A percentile compares a stretch with the other conserved stretches of the same genome.
Conservation (phyloP, 1,140 invertebrate species). For the Sarcophaga peregrina region DNA sequence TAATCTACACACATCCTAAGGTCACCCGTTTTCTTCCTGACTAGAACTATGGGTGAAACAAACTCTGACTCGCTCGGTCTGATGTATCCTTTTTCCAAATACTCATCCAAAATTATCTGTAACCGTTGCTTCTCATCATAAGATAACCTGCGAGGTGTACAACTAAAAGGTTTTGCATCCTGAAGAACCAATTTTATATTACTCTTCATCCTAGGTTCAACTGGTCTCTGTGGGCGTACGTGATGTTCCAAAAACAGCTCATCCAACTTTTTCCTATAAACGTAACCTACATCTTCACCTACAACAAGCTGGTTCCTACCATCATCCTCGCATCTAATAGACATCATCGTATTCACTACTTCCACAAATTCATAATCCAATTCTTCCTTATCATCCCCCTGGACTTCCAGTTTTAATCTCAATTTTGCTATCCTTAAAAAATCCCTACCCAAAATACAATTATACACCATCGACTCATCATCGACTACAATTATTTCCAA, state of each 20-base stretch:
- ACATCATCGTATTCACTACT: not conserved
- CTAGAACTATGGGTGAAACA: conserved; percentile 56
- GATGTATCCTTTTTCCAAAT: conserved; percentile 50
- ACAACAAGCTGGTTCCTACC: not conserved
- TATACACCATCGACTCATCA: conserved; percentile 44
- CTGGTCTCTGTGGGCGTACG: not conserved
- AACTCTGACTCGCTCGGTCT: conserved; percentile 54
- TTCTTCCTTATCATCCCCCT: too few species aligned
- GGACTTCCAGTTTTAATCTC: not conserved
- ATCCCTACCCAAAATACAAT: conserved; percentile 47
- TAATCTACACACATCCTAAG: conserved; percentile 53
- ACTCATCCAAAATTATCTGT: conserved; percentile 51
- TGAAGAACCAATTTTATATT: conserved; percentile 46
- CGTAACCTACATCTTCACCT: not conserved
- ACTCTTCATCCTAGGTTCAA: conserved; percentile 32
- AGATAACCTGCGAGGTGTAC: conserved; percentile 48
- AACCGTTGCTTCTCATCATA: conserved; percentile 50
- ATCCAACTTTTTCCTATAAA: not conserved
- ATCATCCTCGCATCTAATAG: not conserved
- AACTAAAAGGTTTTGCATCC: conserved; percentile 48
- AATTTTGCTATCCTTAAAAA: conserved; percentile 14
- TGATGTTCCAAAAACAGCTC: conserved; percentile 34
- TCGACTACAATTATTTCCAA: conserved; percentile 45
- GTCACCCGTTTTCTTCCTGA: conserved; percentile 53
- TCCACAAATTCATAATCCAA: too few species aligned